Base-by-base conservation (phyloP, 1,140 invertebrate genomes). In the Megalonaias nervosa region DNA sequence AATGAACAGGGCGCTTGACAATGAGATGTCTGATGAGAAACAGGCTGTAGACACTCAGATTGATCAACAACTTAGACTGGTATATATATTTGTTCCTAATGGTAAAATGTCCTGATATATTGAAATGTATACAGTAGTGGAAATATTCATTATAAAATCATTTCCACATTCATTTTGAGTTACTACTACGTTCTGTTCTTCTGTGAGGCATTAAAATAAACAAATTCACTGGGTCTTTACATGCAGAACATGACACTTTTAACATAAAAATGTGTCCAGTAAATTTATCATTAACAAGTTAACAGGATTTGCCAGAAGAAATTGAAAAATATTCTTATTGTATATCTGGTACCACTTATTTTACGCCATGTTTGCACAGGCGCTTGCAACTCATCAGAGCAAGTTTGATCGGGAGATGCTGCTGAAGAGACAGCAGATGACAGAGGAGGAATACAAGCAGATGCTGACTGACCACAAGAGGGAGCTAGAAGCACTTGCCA, bases 341-440 rank as follows among this genome's bases (percentile, higher is more conserved):
- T 48, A 48, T 48, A 4, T 48, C 0, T 11, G 11, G 38, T 48
- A 48, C 38, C 15, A 65, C 31, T 65, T 23, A 19, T 21, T 65
- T n/a, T 65, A 31, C 21, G 26, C 21, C 3, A 65, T 65, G 31
- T 23, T 12, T 59, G 21, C 74, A 15, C 75, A 89, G 88, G 87
- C 88, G n/a, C 13, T 87, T 19, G 87, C 87, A 70, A 75, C 79
- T 9, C 82, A 88, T 16, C 80, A 84, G 65, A 80, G 77, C 60
- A 89, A 88, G 76, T 86, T 88, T 84, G 89, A 89, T n/a, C 74
- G 87, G 26, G 85, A 90, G 26, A 81, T 88, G 66, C 56, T 85
- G 14, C 71, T 88, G 9, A 82, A 87, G 55, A 82, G 86, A 60
- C 82, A 85, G 59, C 86, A 87, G 26, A 71, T 90, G 60, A 81